These are phyloP conservation scores for Sinhomidia bicolor DNA, from an alignment of 2,888 invertebrate species.

Conservation along the genomic window DNA sequence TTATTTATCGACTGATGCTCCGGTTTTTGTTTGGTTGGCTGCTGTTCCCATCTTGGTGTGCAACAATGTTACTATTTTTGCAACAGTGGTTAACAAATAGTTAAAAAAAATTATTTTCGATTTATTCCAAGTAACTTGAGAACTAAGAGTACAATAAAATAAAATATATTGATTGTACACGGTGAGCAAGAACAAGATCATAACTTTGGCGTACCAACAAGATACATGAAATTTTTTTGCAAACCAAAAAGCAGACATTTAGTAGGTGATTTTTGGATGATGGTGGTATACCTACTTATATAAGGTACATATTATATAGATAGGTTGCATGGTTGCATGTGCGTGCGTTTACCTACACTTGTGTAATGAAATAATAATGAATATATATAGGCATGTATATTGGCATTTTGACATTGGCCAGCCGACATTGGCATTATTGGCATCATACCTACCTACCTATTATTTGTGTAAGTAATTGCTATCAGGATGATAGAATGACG, in stretches of 20 bases:
- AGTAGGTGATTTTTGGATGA: neutral
- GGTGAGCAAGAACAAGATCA: conserved; percentile 45
- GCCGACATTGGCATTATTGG: neutral
- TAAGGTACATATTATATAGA: no score
- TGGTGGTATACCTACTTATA: neutral
- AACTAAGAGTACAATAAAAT: neutral
- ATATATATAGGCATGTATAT: neutral
- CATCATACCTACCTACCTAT: neutral
- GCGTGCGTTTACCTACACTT: no score
- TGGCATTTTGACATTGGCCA: neutral
- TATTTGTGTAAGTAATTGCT: neutral
- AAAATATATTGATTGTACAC: conserved; percentile 20
- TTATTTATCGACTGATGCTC: conserved; percentile 17
- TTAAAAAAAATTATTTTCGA: neutral
- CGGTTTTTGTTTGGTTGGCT: no score
- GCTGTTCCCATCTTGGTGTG: neutral
- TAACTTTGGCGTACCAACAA: neutral
- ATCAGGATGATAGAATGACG: neutral
- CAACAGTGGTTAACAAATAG: neutral
- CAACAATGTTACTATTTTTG: conserved; percentile 5
- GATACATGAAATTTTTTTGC: no score
- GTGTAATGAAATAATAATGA: no score
- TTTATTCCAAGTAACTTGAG: no score
- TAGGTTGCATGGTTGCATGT: no score
- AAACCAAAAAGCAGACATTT: no score